Evolutionary conservation across 2,888 invertebrate species (phyloP).

Genomic region (Eutolmus rufibarbis): DNA sequence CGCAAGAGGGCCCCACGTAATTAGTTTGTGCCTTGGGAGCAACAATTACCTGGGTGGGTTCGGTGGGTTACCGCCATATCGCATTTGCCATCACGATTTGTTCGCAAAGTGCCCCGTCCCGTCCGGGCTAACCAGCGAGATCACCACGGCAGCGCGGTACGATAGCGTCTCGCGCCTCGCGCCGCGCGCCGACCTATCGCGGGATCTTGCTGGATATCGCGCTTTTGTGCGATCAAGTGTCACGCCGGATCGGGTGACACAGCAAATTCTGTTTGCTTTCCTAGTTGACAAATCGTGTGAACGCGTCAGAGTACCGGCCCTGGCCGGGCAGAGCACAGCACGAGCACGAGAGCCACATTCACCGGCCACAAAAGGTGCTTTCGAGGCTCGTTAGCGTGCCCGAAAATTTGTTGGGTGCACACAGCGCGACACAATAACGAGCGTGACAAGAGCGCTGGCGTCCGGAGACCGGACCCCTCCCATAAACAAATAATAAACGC

Average conservation of each 20-base stretch:
- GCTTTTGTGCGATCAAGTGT: background rate
- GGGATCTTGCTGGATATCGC: background rate
- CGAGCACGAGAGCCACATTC: background rate
- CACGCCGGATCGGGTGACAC: slow-evolving; percentile 30
- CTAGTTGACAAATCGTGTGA: slow-evolving; percentile 47
- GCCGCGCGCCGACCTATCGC: background rate
- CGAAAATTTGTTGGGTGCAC: slow-evolving; percentile 18
- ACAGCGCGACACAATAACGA: slow-evolving; percentile 3
- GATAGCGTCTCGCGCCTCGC: background rate
- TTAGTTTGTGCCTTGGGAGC: slow-evolving; percentile 37
- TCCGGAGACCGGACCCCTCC: background rate
- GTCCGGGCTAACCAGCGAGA: background rate
- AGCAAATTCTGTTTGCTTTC: slow-evolving; percentile 41
- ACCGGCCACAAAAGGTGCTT: background rate
- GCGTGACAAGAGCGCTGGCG: slow-evolving; percentile 11
- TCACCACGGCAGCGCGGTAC: background rate
- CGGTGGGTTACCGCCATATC: slow-evolving; percentile 13
- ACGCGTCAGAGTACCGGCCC: background rate
- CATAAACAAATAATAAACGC: slow-evolving; percentile 16
- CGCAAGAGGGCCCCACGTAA: slow-evolving; percentile 1
- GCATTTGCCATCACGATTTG: slow-evolving; percentile 33
- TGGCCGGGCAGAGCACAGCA: background rate
- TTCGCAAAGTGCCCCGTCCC: background rate
- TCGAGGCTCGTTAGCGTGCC: slow-evolving; percentile 19
- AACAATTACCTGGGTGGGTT: slow-evolving; percentile 39